These are phyloP conservation scores for Bombus polaris DNA, from an alignment of 1,140 invertebrate genomes.

Conservation along the genomic window DNA sequence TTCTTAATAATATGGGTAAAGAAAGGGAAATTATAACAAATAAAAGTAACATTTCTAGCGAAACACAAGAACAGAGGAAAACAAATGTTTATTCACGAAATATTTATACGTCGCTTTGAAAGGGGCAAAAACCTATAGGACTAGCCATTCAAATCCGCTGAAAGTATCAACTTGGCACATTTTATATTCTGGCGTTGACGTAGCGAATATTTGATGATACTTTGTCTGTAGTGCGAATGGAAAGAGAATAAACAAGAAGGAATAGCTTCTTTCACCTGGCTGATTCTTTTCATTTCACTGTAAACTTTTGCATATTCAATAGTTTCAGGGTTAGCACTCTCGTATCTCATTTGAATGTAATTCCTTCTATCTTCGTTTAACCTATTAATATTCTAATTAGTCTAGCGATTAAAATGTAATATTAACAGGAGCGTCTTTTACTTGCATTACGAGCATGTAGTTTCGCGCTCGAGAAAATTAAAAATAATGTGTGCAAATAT, in stretches of 20 bases:
- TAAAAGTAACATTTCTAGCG: not conserved
- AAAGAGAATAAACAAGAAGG: not conserved
- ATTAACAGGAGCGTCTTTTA: no score
- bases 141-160: not conserved
- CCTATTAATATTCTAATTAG: not conserved
- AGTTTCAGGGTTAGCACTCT: not conserved
- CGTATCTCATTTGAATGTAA: not conserved
- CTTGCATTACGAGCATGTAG: no score
- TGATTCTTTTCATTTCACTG: not conserved
- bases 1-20: not conserved
- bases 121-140: conserved; percentile 2
- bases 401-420: not conserved
- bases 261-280: not conserved
- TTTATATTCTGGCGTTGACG: conserved; percentile 30
- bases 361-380: not conserved
- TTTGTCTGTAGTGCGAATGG: conserved; percentile 10
- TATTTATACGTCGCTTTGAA: not conserved
- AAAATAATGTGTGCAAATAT: not conserved
- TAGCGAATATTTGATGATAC: conserved; percentile 46
- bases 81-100: not conserved
- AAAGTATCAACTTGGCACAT: conserved; percentile 27
- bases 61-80: not conserved
- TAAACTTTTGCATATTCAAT: not conserved
- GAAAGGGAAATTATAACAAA: no score
- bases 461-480: not conserved